A percentile compares a stretch with the other conserved stretches of the same genome.
phyloP scores from a whole-genome alignment of 2,888 invertebrate genomes.

The Hydropsyche betteni region DNA sequence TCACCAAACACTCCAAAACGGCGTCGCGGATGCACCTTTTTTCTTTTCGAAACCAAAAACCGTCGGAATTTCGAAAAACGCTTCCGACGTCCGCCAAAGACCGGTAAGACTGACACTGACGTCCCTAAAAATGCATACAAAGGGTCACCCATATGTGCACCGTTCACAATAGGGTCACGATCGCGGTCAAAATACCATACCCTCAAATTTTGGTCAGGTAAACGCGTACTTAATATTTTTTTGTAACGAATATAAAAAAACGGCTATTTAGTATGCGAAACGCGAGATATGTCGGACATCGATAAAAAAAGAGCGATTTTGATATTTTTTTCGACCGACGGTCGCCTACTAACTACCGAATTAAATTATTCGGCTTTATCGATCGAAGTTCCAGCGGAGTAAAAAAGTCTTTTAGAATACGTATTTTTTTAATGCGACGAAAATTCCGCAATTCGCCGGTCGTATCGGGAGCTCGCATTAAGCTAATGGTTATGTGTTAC shows the following conservation, averaged over 20 bases:
- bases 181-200: neutral
- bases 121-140: no score
- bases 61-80: no score
- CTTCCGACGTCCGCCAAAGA: no score
- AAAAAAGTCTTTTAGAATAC: neutral
- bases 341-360: conserved; percentile 23
- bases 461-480: conserved; percentile 21
- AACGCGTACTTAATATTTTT: neutral
- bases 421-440: conserved; percentile 9
- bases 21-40: no score
- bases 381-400: neutral
- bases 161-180: neutral
- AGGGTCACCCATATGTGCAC: conserved; percentile 1
- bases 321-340: conserved; percentile 6
- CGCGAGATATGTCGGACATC: conserved; percentile 3
- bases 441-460: conserved; percentile 16
- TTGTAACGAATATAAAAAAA: neutral
- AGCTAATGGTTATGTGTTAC: conserved; percentile 20
- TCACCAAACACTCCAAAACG: no score
- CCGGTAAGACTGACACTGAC: no score
- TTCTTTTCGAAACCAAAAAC: no score
- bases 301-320: conserved; percentile 13
- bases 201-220: neutral
- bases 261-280: conserved; percentile 5
- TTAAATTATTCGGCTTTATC: conserved; percentile 18